Evolutionary conservation across 1,140 invertebrate species (phyloP).

Genomic region (Brachionus rubens): DNA sequence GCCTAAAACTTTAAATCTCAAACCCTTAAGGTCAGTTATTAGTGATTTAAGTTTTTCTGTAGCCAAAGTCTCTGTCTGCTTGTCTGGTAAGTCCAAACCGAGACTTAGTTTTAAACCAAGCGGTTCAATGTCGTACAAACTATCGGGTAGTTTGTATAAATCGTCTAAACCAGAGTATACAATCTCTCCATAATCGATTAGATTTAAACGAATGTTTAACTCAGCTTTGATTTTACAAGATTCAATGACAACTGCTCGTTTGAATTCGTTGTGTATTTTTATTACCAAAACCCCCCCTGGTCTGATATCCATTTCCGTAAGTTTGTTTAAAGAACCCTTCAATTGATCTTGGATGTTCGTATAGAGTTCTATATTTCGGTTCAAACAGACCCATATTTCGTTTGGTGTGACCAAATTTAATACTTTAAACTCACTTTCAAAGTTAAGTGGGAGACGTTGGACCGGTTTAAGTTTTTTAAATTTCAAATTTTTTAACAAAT

Average conservation of each 20-base stretch:
- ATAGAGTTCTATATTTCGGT: background rate
- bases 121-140: background rate
- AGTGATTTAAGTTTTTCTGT: too few species aligned
- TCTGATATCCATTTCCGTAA: background rate
- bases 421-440: background rate
- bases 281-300: background rate
- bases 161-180: background rate
- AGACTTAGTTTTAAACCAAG: background rate
- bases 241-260: background rate
- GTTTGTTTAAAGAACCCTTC: too few species aligned
- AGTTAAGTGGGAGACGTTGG: background rate
- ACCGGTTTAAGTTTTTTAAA: background rate
- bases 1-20: too few species aligned
- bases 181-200: background rate
- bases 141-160: background rate
- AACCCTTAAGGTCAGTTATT: too few species aligned
- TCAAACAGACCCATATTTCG: background rate
- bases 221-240: constrained; percentile 1
- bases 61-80: too few species aligned
- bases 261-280: background rate
- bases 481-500: background rate
- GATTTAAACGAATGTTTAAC: background rate
- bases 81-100: background rate
- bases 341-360: background rate
- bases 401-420: constrained; percentile 7